Conservation (phyloP, 2,113 vertebrate genomes). For the Carassius gibelio region DNA sequence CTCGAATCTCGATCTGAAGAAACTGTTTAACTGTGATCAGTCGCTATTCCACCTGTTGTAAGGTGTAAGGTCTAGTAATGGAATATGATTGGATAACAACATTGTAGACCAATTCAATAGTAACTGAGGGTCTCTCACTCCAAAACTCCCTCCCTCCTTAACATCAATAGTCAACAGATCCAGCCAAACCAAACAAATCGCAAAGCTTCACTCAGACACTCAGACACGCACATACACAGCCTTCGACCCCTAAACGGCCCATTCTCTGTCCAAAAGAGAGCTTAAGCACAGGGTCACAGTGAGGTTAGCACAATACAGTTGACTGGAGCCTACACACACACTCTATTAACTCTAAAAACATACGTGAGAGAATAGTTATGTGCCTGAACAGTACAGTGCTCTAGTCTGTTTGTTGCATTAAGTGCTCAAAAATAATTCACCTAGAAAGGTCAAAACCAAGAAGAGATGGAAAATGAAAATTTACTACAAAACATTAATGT, state of each 20-base stretch:
- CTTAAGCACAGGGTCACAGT: slow-evolving; percentile 66
- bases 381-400: slow-evolving; percentile 63
- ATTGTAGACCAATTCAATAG: not conserved
- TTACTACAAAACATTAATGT: slow-evolving; percentile 5
- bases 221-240: slow-evolving; percentile 47
- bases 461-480: slow-evolving; percentile 2
- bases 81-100: not conserved
- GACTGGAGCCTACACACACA: slow-evolving; percentile 71
- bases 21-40: not conserved
- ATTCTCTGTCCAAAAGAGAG: slow-evolving; percentile 54
- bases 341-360: slow-evolving; percentile 80
- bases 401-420: slow-evolving; percentile 64
- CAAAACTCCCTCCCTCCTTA: not conserved
- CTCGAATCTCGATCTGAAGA: not conserved
- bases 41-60: slow-evolving; percentile 11
- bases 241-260: slow-evolving; percentile 39
- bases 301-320: slow-evolving; percentile 79
- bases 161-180: slow-evolving; percentile 38
- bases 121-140: not conserved
- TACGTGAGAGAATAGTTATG: slow-evolving; percentile 55
- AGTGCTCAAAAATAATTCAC: slow-evolving; percentile 6
- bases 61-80: not conserved
- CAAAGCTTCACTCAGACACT: slow-evolving; percentile 17
- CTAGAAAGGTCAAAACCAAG: slow-evolving; percentile 16
- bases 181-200: slow-evolving; percentile 68